Evolutionary conservation across 2,797 vertebrate genomes (phyloP).

Genomic region (Chanos chanos): DNA sequence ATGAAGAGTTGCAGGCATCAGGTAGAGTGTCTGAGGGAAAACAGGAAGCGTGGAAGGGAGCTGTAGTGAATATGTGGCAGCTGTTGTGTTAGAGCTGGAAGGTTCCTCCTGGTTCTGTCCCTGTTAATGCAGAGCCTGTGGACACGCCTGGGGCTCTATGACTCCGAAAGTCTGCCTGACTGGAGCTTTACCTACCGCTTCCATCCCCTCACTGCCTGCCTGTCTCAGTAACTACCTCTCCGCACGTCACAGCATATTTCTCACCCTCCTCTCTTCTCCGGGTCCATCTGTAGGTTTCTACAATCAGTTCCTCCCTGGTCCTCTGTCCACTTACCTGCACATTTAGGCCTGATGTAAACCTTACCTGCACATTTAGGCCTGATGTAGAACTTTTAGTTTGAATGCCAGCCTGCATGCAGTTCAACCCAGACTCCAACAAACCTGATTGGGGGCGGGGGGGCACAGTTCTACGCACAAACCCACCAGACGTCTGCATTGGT

Average conservation of each 20-base stretch:
- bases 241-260: constrained; percentile 6
- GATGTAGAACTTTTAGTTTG: too few species aligned
- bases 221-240: constrained; percentile 13
- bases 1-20: background rate
- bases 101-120: constrained; percentile 43
- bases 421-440: too few species aligned
- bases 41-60: background rate
- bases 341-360: too few species aligned
- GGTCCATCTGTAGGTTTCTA: background rate
- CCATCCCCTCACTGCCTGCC: constrained; percentile 5
- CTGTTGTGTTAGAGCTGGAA: constrained; percentile 25
- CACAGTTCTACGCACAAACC: too few species aligned
- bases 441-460: too few species aligned
- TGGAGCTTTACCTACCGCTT: constrained; percentile 21
- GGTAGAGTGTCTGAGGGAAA: background rate
- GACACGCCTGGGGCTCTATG: constrained; percentile 41
- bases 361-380: too few species aligned
- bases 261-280: background rate
- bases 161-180: constrained; percentile 22
- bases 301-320: too few species aligned
- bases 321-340: too few species aligned
- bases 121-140: constrained; percentile 49
- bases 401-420: too few species aligned
- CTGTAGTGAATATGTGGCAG: constrained; percentile 3
- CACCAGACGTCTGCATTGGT: background rate